Percentiles rank a stretch among this genome's conserved stretches.
These are phyloP conservation scores for Cynodonichthys magdalenae DNA, from an alignment of 2,797 vertebrate genomes.

Conservation along the genomic window DNA sequence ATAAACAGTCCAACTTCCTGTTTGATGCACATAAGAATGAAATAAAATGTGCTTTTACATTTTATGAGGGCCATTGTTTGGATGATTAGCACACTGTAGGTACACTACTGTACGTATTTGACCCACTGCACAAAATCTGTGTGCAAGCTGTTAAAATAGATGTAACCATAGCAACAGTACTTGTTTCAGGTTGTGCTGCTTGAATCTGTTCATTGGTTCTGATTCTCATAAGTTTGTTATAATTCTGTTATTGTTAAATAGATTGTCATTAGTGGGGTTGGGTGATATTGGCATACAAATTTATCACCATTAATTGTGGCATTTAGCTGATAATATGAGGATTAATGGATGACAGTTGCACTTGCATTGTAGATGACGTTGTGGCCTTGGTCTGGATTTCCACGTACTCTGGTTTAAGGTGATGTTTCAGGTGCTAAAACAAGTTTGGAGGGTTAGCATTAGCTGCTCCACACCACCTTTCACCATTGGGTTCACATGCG, in stretches of 20 bases:
- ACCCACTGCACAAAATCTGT: constrained; percentile 11
- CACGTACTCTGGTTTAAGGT: too few species aligned
- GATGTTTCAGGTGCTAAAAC: too few species aligned
- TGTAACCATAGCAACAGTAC: constrained; percentile 49
- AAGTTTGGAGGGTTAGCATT: too few species aligned
- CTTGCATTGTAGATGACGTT: too few species aligned
- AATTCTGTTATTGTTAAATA: not conserved
- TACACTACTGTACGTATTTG: constrained; percentile 5
- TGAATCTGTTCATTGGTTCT: not conserved
- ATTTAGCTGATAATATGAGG: too few species aligned
- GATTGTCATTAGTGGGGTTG: too few species aligned
- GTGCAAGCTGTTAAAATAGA: constrained; percentile 14
- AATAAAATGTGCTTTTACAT: not conserved
- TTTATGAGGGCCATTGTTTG: not conserved
- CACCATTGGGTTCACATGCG: too few species aligned
- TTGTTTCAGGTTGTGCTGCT: constrained; percentile 19
- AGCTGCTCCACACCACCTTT: too few species aligned
- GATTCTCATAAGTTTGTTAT: not conserved
- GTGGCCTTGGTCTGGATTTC: too few species aligned
- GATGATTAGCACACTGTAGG: not conserved
- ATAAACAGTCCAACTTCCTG: not conserved
- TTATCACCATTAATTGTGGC: too few species aligned
- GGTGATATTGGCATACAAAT: too few species aligned
- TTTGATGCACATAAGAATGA: not conserved
- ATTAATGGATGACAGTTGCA: too few species aligned